Percentiles rank a stretch among this genome's conserved stretches.
Evolutionary conservation across 2,888 invertebrate genomes (phyloP).

Genomic region (Troides oblongomaculatus): DNA sequence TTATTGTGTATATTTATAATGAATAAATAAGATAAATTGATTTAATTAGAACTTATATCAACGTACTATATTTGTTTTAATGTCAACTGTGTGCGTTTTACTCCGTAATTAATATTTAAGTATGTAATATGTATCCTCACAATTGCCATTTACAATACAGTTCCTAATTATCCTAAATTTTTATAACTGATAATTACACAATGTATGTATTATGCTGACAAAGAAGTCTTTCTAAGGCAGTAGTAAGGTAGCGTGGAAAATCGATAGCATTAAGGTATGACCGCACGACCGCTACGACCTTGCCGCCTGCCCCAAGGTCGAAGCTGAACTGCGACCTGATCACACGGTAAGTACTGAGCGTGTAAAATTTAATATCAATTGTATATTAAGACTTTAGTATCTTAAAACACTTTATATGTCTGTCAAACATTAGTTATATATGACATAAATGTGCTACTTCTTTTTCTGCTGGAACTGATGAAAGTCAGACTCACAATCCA

Average conservation of each 20-base stretch:
- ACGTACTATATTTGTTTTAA: too few species aligned
- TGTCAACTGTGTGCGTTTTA: too few species aligned
- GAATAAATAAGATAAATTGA: too few species aligned
- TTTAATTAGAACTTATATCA: too few species aligned
- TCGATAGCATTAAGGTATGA: slow-evolving; percentile 43
- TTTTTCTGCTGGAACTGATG: too few species aligned
- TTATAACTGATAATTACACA: background rate
- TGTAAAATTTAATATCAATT: background rate
- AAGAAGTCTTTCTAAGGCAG: background rate
- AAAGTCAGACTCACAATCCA: too few species aligned
- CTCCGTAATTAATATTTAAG: too few species aligned
- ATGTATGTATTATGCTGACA: background rate
- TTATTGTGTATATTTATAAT: too few species aligned
- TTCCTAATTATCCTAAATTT: background rate
- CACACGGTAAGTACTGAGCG: background rate
- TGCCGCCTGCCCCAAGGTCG: slow-evolving; percentile 32
- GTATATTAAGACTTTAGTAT: background rate
- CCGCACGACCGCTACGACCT: slow-evolving; percentile 38
- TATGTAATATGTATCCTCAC: background rate
- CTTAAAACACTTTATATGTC: background rate
- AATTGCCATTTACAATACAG: background rate
- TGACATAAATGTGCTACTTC: too few species aligned
- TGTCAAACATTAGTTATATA: too few species aligned
- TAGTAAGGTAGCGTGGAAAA: slow-evolving; percentile 34
- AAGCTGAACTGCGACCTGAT: slow-evolving; percentile 11